A percentile compares a stretch with the other conserved stretches of the same genome.
phyloP scores from a whole-genome alignment of 2,797 vertebrate genomes.

The Crypturellus tataupa region DNA sequence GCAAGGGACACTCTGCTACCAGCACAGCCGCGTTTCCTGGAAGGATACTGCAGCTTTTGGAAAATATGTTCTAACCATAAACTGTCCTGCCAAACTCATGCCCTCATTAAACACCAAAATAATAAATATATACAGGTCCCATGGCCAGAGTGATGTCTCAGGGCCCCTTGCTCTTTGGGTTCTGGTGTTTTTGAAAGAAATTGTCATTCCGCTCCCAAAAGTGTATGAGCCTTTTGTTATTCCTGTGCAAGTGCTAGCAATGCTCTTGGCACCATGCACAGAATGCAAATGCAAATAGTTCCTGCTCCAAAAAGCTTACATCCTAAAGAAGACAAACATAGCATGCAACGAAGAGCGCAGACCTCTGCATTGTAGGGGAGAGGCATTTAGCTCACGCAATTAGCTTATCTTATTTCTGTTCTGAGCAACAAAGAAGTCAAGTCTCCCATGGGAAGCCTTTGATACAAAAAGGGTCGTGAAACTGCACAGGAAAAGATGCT shows the following conservation, averaged over 20 bases:
- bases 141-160: rapidly evolving
- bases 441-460: not conserved
- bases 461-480: not conserved
- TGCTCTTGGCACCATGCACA: not conserved
- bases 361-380: rapidly evolving
- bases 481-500: not conserved
- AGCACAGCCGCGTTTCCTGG: not conserved
- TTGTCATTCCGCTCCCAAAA: not conserved
- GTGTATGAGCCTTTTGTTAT: not conserved
- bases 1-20: not conserved
- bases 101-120: not conserved
- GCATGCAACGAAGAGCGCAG: not conserved
- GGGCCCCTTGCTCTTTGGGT: not conserved
- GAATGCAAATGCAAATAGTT: not conserved
- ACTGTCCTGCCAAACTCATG: not conserved
- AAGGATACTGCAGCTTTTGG: not conserved
- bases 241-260: not conserved
- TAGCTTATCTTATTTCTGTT: not conserved
- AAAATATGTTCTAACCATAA: slow-evolving; percentile 4
- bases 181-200: not conserved
- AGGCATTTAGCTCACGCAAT: not conserved
- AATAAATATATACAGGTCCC: not conserved
- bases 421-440: not conserved
- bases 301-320: not conserved
- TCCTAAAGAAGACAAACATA: not conserved